phyloP scores from a whole-genome alignment of 35 echinoderm and acorn worm species.

The Apostichopus parvimensis region DNA sequence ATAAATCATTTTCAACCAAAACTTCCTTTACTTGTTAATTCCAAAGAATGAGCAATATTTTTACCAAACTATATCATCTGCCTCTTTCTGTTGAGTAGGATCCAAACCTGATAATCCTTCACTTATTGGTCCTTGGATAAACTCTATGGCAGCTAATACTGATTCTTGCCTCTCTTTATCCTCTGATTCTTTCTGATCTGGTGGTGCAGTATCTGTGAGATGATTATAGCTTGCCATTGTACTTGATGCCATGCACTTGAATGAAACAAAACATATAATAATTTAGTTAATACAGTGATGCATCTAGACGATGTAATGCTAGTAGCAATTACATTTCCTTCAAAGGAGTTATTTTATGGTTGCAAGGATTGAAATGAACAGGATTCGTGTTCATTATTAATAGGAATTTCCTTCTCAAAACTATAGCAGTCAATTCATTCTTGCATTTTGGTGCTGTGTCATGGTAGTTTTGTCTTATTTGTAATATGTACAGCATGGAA shows the following conservation, averaged over 20 bases:
- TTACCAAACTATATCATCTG: conserved; percentile 76
- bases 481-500: too few relatives aligned
- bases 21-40: too few relatives aligned
- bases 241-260: conserved; percentile 65
- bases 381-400: too few relatives aligned
- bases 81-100: conserved; percentile 70
- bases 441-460: too few relatives aligned
- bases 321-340: too few relatives aligned
- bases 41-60: neutral
- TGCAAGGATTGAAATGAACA: too few relatives aligned
- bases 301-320: too few relatives aligned
- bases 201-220: conserved; percentile 66
- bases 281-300: neutral
- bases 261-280: neutral
- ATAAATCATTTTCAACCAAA: too few relatives aligned
- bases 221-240: conserved; percentile 68
- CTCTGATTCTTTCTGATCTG: conserved; percentile 86
- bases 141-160: conserved; percentile 61
- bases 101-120: conserved; percentile 56
- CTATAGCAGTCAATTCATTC: too few relatives aligned
- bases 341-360: too few relatives aligned
- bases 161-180: conserved; percentile 78
- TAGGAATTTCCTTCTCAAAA: too few relatives aligned
- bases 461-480: too few relatives aligned
- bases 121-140: conserved; percentile 69